These are phyloP conservation scores for Drosophila carrolli DNA, from an alignment of 1,140 invertebrate genomes.

Conservation along the genomic window DNA sequence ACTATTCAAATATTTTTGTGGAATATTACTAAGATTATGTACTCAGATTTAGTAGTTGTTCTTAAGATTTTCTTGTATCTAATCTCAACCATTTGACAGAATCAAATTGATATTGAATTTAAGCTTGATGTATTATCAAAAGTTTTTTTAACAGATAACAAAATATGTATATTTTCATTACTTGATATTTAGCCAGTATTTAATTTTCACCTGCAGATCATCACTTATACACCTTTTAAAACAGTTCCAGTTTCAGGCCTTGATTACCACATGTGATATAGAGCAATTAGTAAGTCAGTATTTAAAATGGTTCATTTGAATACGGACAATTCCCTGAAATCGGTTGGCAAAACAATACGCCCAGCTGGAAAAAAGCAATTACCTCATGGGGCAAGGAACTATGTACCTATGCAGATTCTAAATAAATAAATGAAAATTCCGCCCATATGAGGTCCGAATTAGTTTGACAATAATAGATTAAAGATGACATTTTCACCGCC, in stretches of 20 bases:
- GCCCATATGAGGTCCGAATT: conserved; percentile 5
- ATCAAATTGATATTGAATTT: too few species aligned
- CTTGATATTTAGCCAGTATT: too few species aligned
- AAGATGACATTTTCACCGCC: background rate
- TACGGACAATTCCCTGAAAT: background rate
- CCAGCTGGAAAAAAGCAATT: conserved; percentile 11
- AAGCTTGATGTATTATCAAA: too few species aligned
- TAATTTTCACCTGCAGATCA: background rate
- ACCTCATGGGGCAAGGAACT: conserved; percentile 4
- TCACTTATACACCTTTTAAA: background rate
- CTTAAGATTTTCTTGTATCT: too few species aligned
- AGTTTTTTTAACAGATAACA: too few species aligned
- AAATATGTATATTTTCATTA: too few species aligned
- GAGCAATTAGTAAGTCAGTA: conserved; percentile 10
- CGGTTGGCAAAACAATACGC: background rate
- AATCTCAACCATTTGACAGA: too few species aligned
- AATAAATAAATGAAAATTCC: background rate
- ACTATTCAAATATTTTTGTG: too few species aligned
- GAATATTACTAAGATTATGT: too few species aligned
- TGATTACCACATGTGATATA: conserved; percentile 1
- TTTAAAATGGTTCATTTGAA: conserved; percentile 14
- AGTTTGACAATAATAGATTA: background rate
- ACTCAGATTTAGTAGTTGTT: too few species aligned
- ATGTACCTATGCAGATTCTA: background rate
- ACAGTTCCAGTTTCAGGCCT: background rate